phyloP scores from a whole-genome alignment of 2,797 vertebrate genomes.

The Xyrichtys novacula region DNA sequence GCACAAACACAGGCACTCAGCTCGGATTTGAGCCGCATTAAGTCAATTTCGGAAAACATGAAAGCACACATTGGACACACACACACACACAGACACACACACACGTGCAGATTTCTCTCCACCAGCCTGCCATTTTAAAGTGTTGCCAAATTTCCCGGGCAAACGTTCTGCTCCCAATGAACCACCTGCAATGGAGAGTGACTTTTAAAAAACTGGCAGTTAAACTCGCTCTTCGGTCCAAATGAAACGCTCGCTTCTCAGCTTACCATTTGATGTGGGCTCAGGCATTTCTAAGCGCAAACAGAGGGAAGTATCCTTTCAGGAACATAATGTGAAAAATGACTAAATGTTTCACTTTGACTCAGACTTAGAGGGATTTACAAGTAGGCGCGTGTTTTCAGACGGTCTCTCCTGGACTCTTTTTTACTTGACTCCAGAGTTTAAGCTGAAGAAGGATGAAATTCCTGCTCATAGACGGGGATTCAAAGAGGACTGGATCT shows the following conservation, averaged over 20 bases:
- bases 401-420: not conserved
- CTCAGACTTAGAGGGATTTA: not conserved
- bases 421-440: too few relatives aligned
- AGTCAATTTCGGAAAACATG: slow-evolving; percentile 14
- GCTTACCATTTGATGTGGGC: not conserved
- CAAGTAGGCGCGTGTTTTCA: not conserved
- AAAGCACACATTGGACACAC: not conserved
- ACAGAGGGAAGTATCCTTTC: not conserved
- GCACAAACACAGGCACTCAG: slow-evolving; percentile 9
- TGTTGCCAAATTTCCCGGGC: slow-evolving; percentile 43
- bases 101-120: slow-evolving; percentile 9
- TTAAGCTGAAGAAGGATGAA: too few relatives aligned
- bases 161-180: slow-evolving; percentile 28
- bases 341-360: not conserved
- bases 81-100: slow-evolving; percentile 17
- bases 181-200: slow-evolving; percentile 46
- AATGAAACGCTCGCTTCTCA: slow-evolving; percentile 11
- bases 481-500: too few relatives aligned
- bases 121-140: slow-evolving; percentile 21
- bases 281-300: not conserved
- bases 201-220: slow-evolving; percentile 37
- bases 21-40: slow-evolving; percentile 16
- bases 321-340: not conserved
- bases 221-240: slow-evolving; percentile 24
- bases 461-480: too few relatives aligned